phyloP scores from a whole-genome alignment of 1,140 invertebrate genomes.

The Ericerus pela region DNA sequence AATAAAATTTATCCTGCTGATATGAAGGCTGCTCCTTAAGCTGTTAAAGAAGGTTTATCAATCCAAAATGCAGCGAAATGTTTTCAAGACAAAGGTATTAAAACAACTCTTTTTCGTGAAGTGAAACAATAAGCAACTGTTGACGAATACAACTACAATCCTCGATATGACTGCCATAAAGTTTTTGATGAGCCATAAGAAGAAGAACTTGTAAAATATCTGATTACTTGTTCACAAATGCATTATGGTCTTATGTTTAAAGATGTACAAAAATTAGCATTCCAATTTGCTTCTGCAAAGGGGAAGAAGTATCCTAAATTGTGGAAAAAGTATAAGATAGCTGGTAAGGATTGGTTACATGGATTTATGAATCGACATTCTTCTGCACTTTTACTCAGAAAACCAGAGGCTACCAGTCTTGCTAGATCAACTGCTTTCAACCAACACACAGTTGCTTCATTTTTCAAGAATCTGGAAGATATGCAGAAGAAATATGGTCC shows the following conservation, averaged over 20 bases:
- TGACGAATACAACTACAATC: too few species aligned
- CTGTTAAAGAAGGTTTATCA: too few species aligned
- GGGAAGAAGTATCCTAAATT: neutral
- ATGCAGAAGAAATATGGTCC: constrained; percentile 28
- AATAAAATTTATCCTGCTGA: too few species aligned
- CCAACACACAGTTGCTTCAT: constrained; percentile 21
- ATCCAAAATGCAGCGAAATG: too few species aligned
- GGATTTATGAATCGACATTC: constrained; percentile 28
- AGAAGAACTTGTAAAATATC: neutral
- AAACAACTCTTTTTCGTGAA: too few species aligned
- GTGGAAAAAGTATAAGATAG: constrained; percentile 3
- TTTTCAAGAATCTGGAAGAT: constrained; percentile 26
- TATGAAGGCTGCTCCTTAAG: too few species aligned
- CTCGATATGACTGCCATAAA: too few species aligned
- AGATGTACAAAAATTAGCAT: constrained; percentile 28
- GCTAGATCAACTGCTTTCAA: constrained; percentile 16
- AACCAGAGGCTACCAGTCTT: constrained; percentile 18
- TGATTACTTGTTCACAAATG: constrained; percentile 20
- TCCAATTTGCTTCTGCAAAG: constrained; percentile 26
- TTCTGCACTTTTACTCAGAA: constrained; percentile 24
- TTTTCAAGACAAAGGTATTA: too few species aligned
- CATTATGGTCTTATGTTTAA: constrained; percentile 26
- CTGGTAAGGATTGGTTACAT: constrained; percentile 6
- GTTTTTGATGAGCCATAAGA: neutral
- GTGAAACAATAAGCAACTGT: too few species aligned